phyloP scores from a whole-genome alignment of 2,113 vertebrate species.

The Paedocypris sp. region DNA sequence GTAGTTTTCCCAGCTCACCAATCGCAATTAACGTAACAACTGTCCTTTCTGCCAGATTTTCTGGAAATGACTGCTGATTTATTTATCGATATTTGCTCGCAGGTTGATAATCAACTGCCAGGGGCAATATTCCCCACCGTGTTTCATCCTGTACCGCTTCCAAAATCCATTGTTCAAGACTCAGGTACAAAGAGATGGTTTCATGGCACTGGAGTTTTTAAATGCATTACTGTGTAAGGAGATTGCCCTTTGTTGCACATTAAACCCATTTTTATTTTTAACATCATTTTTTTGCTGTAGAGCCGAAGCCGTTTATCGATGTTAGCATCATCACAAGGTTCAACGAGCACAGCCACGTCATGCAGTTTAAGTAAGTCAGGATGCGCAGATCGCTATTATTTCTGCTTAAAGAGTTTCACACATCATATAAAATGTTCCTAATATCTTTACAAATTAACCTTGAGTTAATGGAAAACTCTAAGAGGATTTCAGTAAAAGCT shows the following conservation, averaged over 20 bases:
- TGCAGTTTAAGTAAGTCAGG: constrained; percentile 89
- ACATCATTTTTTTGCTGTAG: constrained; percentile 56
- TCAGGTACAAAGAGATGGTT: constrained; percentile 63
- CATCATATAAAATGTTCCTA: not conserved
- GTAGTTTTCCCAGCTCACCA: too few species aligned
- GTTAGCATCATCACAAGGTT: constrained; percentile 88
- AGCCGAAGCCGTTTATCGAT: constrained; percentile 94
- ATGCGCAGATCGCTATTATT: not conserved
- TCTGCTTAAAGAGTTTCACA: not conserved
- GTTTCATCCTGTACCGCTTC: constrained; percentile 92
- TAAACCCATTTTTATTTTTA: too few species aligned
- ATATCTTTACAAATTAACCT: too few species aligned
- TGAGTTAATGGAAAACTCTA: too few species aligned
- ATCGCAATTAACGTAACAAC: too few species aligned
- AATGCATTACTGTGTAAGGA: not conserved
- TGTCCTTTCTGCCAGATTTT: not conserved
- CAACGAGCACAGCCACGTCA: constrained; percentile 87
- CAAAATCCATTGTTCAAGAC: constrained; percentile 88
- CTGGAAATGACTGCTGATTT: not conserved
- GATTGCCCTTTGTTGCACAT: too few species aligned
- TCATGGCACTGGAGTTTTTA: not conserved
- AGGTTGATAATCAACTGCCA: constrained; percentile 92
- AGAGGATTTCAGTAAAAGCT: too few species aligned
- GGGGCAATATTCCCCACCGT: constrained; percentile 88
- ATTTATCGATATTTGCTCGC: not conserved